Evolutionary conservation across 2,888 invertebrate species (phyloP).

Genomic region (Prionchulus punctatus): DNA sequence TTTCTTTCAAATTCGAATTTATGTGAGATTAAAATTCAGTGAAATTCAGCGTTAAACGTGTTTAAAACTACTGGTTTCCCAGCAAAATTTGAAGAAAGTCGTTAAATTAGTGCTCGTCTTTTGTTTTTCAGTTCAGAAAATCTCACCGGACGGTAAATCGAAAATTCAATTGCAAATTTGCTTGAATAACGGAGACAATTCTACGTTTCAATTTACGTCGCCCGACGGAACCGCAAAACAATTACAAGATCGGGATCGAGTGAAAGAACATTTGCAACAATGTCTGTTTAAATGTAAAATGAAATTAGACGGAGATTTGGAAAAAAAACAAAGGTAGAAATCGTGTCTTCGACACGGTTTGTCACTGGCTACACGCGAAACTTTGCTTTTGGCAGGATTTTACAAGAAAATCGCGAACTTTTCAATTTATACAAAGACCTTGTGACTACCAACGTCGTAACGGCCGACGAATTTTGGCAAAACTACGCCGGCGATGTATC

Average conservation of each 20-base stretch:
- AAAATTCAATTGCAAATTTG: constrained; percentile 96
- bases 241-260: constrained; percentile 71
- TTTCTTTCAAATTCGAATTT: neutral
- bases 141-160: constrained; percentile 79
- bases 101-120: neutral
- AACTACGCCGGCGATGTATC: constrained; percentile 25
- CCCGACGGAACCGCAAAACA: constrained; percentile 63
- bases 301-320: constrained; percentile 72
- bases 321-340: constrained; percentile 54
- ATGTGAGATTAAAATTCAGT: neutral
- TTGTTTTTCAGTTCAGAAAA: constrained; percentile 64
- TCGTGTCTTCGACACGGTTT: neutral
- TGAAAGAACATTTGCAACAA: constrained; percentile 75
- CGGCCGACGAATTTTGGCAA: constrained; percentile 94
- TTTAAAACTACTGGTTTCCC: too few relatives aligned
- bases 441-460: constrained; percentile 83
- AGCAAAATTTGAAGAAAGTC: too few relatives aligned
- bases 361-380: too few relatives aligned
- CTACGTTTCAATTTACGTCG: constrained; percentile 93
- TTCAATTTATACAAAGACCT: constrained; percentile 88
- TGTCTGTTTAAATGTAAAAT: constrained; percentile 79
- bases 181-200: constrained; percentile 75
- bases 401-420: constrained; percentile 73
- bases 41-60: too few relatives aligned
- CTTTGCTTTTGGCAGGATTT: constrained; percentile 44